Conservation (phyloP, 2,797 vertebrate species). For the Trematocara caparti region DNA sequence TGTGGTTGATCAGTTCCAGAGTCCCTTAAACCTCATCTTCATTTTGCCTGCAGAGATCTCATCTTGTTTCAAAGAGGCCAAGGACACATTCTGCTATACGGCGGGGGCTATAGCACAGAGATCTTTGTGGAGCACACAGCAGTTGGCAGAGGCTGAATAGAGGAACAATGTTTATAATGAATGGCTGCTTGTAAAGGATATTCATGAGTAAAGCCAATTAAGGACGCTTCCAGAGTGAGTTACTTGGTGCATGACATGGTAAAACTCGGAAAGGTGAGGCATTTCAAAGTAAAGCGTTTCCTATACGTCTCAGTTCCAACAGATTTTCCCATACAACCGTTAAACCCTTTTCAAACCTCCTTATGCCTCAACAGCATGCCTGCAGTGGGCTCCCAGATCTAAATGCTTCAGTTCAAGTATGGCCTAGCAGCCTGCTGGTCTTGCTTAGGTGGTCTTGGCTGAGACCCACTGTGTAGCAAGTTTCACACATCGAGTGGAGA, state of each 20-base stretch:
- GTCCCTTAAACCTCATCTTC: constrained; percentile 30
- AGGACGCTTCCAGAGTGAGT: constrained; percentile 20
- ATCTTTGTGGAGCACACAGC: constrained; percentile 52
- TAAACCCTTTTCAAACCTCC: constrained; percentile 33
- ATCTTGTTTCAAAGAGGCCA: constrained; percentile 40
- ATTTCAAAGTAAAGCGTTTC: constrained; percentile 26
- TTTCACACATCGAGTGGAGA: constrained; percentile 53
- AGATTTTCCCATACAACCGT: background rate
- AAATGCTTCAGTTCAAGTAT: constrained; percentile 31
- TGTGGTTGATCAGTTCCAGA: constrained; percentile 50
- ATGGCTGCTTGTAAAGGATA: constrained; percentile 47
- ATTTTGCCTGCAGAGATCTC: constrained; percentile 26
- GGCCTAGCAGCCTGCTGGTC: constrained; percentile 34
- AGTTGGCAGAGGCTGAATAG: constrained; percentile 55
- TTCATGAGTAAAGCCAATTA: constrained; percentile 53
- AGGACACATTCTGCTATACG: constrained; percentile 45
- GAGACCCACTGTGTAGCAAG: constrained; percentile 24
- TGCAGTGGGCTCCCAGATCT: constrained; percentile 26
- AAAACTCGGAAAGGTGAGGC: constrained; percentile 17
- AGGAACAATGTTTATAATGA: constrained; percentile 30
- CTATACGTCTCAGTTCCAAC: constrained; percentile 13
- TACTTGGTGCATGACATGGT: constrained; percentile 14
- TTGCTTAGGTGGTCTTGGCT: constrained; percentile 54
- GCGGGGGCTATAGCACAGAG: constrained; percentile 32
- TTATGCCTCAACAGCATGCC: constrained; percentile 27